Conservation (phyloP, 2,888 invertebrate species). For the Rhingia rostrata region DNA sequence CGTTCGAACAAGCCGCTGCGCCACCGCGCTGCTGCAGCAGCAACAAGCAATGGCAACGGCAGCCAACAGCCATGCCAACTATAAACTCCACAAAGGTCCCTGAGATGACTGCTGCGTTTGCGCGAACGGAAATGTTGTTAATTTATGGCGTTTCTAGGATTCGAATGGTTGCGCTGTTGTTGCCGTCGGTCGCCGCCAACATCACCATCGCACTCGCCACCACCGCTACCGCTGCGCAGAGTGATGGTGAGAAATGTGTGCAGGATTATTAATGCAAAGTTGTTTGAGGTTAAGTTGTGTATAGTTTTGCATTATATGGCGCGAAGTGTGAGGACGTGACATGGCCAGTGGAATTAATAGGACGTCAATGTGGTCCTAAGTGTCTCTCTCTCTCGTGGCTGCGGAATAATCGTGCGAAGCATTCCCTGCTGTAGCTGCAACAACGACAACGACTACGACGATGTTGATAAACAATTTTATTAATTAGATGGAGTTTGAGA, state of each 20-base stretch:
- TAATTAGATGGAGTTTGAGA: constrained; percentile 54
- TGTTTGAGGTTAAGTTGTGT: constrained; percentile 53
- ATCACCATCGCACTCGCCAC: too few relatives aligned
- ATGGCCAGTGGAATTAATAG: constrained; percentile 47
- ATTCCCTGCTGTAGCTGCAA: constrained; percentile 9
- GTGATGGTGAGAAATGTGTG: constrained; percentile 53
- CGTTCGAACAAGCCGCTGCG: constrained; percentile 49
- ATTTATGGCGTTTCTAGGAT: constrained; percentile 65
- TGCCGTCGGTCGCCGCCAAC: background rate
- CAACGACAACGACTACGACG: constrained; percentile 28
- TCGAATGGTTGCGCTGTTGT: constrained; percentile 46
- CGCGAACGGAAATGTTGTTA: constrained; percentile 69
- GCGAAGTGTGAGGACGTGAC: constrained; percentile 40
- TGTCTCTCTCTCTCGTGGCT: background rate
- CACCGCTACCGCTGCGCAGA: constrained; percentile 8
- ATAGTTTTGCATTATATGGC: constrained; percentile 36
- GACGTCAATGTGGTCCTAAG: constrained; percentile 53
- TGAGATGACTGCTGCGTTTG: constrained; percentile 63
- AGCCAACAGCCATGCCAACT: constrained; percentile 29
- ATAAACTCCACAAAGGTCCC: constrained; percentile 23
- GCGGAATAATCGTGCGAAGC: constrained; percentile 19
- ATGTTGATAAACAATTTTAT: constrained; percentile 65
- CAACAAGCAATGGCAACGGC: constrained; percentile 39
- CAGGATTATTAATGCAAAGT: constrained; percentile 64
- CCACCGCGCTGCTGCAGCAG: constrained; percentile 24